Conservation (phyloP, 2,113 vertebrate species). For the Caranx melampygus region DNA sequence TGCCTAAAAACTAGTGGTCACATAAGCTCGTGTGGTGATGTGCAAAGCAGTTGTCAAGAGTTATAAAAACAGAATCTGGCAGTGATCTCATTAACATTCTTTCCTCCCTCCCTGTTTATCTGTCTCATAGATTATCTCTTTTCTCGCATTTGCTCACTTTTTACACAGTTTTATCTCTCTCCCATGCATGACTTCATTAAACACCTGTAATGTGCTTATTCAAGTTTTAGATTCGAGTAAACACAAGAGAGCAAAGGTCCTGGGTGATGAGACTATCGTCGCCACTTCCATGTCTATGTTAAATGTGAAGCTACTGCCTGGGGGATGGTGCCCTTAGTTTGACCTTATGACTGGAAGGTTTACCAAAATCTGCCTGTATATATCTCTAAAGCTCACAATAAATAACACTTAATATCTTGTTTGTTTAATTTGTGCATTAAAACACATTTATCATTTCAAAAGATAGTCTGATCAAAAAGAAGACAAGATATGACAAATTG, state of each 20-base stretch:
- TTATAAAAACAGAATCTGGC: not conserved
- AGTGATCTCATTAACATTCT: not conserved
- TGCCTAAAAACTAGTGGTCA: not conserved
- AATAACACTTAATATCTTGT: too few relatives aligned
- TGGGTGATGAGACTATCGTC: not conserved
- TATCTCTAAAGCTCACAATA: too few relatives aligned
- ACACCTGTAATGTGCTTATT: not conserved
- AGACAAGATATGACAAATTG: too few relatives aligned
- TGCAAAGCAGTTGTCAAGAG: not conserved
- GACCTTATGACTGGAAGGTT: too few relatives aligned
- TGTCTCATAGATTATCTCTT: not conserved
- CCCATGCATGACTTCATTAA: slow-evolving; percentile 1
- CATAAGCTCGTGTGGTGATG: not conserved
- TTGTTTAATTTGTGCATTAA: too few relatives aligned
- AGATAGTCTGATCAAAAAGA: too few relatives aligned
- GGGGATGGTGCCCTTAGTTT: too few relatives aligned
- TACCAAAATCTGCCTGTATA: too few relatives aligned
- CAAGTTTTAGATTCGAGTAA: not conserved
- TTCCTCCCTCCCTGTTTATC: not conserved
- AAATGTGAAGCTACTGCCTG: not conserved
- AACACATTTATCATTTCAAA: too few relatives aligned
- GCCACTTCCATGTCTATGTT: not conserved
- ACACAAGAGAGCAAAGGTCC: not conserved
- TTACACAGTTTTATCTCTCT: not conserved
- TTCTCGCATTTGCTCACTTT: not conserved